Conservation (phyloP, 2,797 vertebrate species). For the Sylvia borin region DNA sequence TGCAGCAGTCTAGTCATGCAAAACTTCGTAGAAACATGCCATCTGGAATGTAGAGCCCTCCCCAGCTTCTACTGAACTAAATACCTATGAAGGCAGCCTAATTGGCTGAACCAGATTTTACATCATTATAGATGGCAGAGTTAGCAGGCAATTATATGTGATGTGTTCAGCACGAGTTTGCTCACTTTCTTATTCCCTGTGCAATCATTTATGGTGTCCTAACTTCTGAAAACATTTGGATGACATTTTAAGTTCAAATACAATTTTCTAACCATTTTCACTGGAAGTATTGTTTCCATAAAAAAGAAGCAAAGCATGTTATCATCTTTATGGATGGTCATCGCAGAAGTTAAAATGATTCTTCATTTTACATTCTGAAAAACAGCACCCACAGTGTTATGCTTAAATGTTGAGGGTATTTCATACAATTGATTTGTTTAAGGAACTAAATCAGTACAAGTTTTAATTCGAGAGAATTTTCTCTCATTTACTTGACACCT, state of each 20-base stretch:
- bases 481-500: not conserved
- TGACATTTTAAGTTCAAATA: not conserved
- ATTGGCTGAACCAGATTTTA: not conserved
- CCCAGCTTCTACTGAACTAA: fast-evolving
- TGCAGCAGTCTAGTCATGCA: not conserved
- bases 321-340: not conserved
- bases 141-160: not conserved
- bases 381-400: not conserved
- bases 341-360: not conserved
- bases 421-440: not conserved
- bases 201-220: not conserved
- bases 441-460: not conserved
- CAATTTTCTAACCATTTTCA: not conserved
- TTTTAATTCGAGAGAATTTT: slow-evolving; percentile 7
- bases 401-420: not conserved
- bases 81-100: not conserved
- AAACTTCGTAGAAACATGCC: not conserved
- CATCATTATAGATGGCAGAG: not conserved
- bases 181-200: not conserved
- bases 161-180: not conserved
- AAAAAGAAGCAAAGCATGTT: not conserved
- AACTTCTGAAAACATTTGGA: not conserved
- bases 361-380: not conserved
- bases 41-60: not conserved
- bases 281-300: not conserved